Percentiles rank a stretch among this genome's conserved stretches.
These are phyloP conservation scores for Plotosus lineatus DNA, from an alignment of 2,113 vertebrate species.

Conservation along the genomic window DNA sequence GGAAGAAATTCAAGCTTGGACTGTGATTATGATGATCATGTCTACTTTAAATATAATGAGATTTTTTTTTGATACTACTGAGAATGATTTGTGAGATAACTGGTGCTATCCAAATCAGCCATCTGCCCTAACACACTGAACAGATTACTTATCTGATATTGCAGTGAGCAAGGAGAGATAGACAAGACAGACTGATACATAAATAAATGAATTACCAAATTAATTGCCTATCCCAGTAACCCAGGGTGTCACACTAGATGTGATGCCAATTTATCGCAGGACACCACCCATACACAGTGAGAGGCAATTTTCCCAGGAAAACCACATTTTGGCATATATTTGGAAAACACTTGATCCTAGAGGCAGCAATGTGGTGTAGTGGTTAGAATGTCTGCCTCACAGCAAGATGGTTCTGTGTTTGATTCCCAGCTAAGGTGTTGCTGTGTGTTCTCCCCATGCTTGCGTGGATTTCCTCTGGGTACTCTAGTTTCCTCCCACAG, in stretches of 20 bases:
- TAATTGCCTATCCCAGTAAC: background rate
- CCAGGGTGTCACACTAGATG: background rate
- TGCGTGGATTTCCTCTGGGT: no score
- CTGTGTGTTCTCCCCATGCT: no score
- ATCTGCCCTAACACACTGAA: constrained; percentile 56
- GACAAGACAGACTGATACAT: constrained; percentile 55
- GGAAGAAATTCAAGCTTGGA: no score
- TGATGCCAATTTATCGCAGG: background rate
- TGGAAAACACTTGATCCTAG: background rate
- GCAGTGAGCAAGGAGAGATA: constrained; percentile 35
- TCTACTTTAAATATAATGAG: background rate
- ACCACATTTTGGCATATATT: background rate
- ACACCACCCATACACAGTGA: background rate
- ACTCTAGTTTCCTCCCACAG: no score
- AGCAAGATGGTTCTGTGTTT: no score
- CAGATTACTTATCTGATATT: constrained; percentile 49
- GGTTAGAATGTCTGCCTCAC: no score
- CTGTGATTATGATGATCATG: constrained; percentile 3
- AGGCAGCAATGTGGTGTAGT: no score
- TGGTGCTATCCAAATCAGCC: constrained; percentile 57
- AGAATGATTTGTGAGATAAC: constrained; percentile 29
- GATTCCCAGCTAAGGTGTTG: no score
- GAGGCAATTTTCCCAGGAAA: background rate
- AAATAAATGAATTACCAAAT: constrained; percentile 7
- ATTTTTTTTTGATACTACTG: background rate